Conservation (phyloP, 2,888 invertebrate species). For the Galerucella calmariensis region DNA sequence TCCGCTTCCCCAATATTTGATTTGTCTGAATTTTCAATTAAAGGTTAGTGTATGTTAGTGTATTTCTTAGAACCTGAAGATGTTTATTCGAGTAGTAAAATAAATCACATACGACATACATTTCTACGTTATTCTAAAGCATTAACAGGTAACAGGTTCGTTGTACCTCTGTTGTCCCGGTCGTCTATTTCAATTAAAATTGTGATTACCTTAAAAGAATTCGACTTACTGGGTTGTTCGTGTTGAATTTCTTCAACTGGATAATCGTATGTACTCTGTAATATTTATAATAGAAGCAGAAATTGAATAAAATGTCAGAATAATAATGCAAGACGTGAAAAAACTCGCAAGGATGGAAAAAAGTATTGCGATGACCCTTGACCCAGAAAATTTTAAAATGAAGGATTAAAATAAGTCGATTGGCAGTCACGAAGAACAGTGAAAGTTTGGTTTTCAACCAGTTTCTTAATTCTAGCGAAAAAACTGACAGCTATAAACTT, state of each 20-base stretch:
- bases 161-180: constrained; percentile 16
- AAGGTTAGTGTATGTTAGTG: background rate
- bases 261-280: no score
- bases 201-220: constrained; percentile 30
- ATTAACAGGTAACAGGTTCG: constrained; percentile 13
- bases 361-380: no score
- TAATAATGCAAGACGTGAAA: no score
- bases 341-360: no score
- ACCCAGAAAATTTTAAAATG: no score
- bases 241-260: background rate
- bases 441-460: no score
- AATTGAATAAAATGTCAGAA: no score
- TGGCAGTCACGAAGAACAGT: no score
- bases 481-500: no score
- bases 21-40: constrained; percentile 21
- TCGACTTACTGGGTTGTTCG: background rate
- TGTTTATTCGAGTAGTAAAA: constrained; percentile 22
- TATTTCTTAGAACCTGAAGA: constrained; percentile 22
- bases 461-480: no score
- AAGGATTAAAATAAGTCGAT: no score
- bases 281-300: no score
- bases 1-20: background rate
- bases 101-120: constrained; percentile 32
- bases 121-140: constrained; percentile 20
- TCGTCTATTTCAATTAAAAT: constrained; percentile 36